Percentiles rank a stretch among this genome's conserved stretches.
Evolutionary conservation across 92 coral and sea anemone species (phyloP).

Genomic region (Porites rus): DNA sequence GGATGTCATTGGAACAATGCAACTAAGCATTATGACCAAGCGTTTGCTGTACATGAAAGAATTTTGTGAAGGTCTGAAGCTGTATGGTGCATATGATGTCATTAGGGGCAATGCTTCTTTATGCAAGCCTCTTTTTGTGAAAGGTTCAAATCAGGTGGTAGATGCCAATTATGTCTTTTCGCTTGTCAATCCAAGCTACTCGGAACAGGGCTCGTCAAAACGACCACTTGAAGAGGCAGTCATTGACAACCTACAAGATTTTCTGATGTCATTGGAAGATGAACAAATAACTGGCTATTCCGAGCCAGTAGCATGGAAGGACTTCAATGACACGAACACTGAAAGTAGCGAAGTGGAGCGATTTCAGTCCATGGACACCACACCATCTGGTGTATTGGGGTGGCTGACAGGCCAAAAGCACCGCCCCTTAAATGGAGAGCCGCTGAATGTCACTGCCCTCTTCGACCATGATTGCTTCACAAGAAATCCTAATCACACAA

Average conservation of each 20-base stretch:
- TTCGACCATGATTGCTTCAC: conserved; percentile 78
- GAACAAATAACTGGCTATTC: conserved; percentile 50
- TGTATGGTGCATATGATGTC: conserved; percentile 59
- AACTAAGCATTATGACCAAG: conserved; percentile 72
- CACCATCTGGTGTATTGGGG: conserved; percentile 78
- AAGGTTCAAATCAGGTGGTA: conserved; percentile 48
- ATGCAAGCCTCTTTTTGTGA: conserved; percentile 69
- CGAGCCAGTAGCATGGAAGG: conserved; percentile 61
- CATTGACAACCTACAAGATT: conserved; percentile 75
- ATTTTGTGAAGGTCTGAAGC: conserved; percentile 71
- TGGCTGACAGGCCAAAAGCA: conserved; percentile 85
- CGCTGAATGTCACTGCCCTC: conserved; percentile 44
- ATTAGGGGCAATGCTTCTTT: conserved; percentile 62
- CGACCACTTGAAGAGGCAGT: conserved; percentile 52
- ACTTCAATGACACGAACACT: conserved; percentile 11
- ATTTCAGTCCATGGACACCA: conserved; percentile 51
- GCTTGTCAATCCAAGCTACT: conserved; percentile 58
- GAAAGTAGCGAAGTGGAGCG: conserved; percentile 19
- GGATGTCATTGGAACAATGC: conserved; percentile 73
- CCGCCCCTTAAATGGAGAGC: conserved; percentile 76
- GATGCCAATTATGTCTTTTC: conserved; percentile 82
- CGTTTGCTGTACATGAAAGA: conserved; percentile 68
- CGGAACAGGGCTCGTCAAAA: conserved; percentile 59
- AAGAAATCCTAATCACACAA: conserved; percentile 72
- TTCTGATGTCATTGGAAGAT: conserved; percentile 69